These are phyloP conservation scores for Tarsius wallacei DNA, from an alignment of 2,797 vertebrate genomes.

Conservation along the genomic window DNA sequence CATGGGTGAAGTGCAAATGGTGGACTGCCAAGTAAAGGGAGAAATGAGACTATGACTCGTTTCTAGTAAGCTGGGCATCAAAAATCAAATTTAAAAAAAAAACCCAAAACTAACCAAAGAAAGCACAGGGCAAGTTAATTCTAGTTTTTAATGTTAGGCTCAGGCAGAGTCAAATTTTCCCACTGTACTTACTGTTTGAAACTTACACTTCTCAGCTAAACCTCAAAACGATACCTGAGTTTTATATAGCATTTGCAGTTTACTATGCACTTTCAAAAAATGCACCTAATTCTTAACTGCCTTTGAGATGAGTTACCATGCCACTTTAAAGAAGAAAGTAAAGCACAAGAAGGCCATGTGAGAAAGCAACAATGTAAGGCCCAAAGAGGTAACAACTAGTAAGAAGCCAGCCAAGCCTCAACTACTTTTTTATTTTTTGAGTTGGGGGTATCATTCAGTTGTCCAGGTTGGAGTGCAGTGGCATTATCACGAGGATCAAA, in stretches of 20 bases:
- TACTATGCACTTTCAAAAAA: conserved; percentile 55
- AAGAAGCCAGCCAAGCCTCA: background rate
- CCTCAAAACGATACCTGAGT: conserved; percentile 44
- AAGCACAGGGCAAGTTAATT: conserved; percentile 45
- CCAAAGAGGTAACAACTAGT: background rate
- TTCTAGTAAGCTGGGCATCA: conserved; percentile 53
- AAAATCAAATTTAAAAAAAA: conserved; percentile 67
- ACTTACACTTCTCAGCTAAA: conserved; percentile 33
- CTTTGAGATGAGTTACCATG: conserved; percentile 21
- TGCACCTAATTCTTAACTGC: conserved; percentile 15
- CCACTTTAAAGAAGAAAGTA: conserved; percentile 37
- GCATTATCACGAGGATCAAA: too few species aligned
- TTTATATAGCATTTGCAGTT: conserved; percentile 2
- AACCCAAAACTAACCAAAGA: conserved; percentile 68
- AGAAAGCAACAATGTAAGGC: conserved; percentile 20
- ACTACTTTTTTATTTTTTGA: background rate
- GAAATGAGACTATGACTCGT: conserved; percentile 54
- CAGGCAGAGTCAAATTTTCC: conserved; percentile 61
- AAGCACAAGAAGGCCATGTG: background rate
- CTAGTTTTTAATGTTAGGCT: conserved; percentile 56
- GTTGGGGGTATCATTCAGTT: too few species aligned
- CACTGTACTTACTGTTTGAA: conserved; percentile 6
- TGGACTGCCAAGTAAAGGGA: background rate
- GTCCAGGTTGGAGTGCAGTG: too few species aligned
- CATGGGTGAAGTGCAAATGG: conserved; percentile 43